Evolutionary conservation across 2,113 vertebrate genomes (phyloP), one percentile per base, ranked within the genome.

Genomic region (Oreochromis niloticus): DNA sequence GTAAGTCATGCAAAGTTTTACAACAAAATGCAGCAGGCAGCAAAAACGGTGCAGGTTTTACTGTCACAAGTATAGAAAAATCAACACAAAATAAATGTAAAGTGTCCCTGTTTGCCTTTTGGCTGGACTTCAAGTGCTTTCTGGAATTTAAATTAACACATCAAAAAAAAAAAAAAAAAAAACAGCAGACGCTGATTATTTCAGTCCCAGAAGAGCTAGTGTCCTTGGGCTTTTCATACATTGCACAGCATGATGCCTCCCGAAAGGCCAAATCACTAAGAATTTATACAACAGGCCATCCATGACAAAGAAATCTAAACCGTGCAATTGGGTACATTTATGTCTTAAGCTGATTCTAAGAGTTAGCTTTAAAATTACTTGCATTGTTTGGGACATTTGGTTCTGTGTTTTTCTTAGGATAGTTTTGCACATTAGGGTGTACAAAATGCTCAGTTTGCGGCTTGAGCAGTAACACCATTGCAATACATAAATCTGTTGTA

Each of bases 191-290:
- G 27, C 87, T 93, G 90, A 93, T 94, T 90, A 85, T 68, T 32
- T 84, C 59, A 84, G 61, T 92, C 91, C 85, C 90, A 73, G 82
- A 56, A 61, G 85, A 90, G 54, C 39, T 36, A 52, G 83, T 87
- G 90, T 93, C 91, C 88, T 94, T 94, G 87, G 84, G 84, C 71
- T 84, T 91, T 87, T 88, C 79, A 83, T 73, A 85, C 84, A 80
- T 52, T 81, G 52, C 80, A 88, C 80, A 63, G 27, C 32, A 80
- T 85, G 85, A 48, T 84, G 57, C 27, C 14, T 88, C 24, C 57
- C 30, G 7, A 93, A 89, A 92, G 61, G 54, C 41, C 56, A 84
- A 71, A 66, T 88, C 55, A 81, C 48, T 41, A 75, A 82, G 66
- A 71, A 88, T 80, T 84, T 46, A 54, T 57, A 86, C 55, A 86